Evolutionary conservation across 2,113 vertebrate genomes (phyloP), one percentile per base, ranked within the genome.

Genomic region (Hystrix cristata): DNA sequence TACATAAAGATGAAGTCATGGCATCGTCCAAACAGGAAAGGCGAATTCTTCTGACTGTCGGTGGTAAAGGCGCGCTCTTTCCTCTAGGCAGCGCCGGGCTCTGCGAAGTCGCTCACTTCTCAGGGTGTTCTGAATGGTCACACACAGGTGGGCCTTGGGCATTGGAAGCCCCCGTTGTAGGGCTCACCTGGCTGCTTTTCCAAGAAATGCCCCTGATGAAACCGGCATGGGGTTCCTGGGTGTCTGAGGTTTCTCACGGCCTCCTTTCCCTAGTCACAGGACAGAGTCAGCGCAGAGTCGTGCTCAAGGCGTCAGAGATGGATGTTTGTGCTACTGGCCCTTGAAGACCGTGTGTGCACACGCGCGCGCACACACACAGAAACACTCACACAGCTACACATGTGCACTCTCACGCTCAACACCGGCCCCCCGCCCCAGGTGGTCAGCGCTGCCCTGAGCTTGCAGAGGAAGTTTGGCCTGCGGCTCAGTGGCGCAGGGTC

Each of bases 21-120:
- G 78, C 31, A 62, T 69, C 93, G 95, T 86, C 55, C 91, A 96
- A 94, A 88, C 57, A 62, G 74, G 43, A 95, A 91, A 53, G 46
- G 55, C 46, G 57, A 48, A 53, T 57, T 87, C 34, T 93, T 74
- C 21, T 13, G 16, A 69, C 95, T 80, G 86, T 46, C 95, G 53
- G 76, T 87, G 78, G 71, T 53, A 84, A 78, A n/a, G 88, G 27
- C 72, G 23, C 81, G 19, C 13, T 51, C 57, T 72, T 34, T 64
- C 91, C 59, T 11, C 80, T 93, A 43, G 86, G 55, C 23, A 71
- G 72, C 87, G 46, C 25, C 16, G 0, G 3, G 48, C 46, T 57
- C 78, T 84, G n/a, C 59, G 46, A 51, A 34, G 51, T 91, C 31
- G 21, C 38, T 83, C n/a, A 31, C 11, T 62, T n/a, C 6, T 78